Evolutionary conservation across 2,888 invertebrate species (phyloP), one percentile per base, ranked within the genome.

Genomic region (Globia sparganii): DNA sequence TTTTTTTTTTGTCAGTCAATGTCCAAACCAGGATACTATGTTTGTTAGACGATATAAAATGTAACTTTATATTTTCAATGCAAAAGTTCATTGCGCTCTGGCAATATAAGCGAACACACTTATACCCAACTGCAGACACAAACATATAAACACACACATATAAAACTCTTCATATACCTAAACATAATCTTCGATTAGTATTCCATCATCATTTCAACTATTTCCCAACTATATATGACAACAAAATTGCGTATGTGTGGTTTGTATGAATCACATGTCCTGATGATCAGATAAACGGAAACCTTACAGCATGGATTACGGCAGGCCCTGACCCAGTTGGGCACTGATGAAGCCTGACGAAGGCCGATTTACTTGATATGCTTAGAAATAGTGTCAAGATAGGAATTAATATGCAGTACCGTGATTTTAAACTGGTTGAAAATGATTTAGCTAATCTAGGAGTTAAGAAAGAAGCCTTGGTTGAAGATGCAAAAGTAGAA

Each of bases 251-350:
- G 61, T 74, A 78, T 77, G 71, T 76, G 69, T 72, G 71, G 72
- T 85, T 85, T 70, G 80, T 87, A 87, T 84, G 79, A 75, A 56
- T 70, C 71, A 78, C 86, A 76, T 84, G 88, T 78, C 46, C 82
- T 77, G 80, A 84, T 84, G 84, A 82, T 76, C 86, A 84, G 88
- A 88, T 88, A 88, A 86, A 77, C 46, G 72, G 87, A 82, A 86
- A 80, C 86, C 83, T 75, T 80, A 75, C 67, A 72, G 84, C 79
- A 80, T 83, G 81, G 87, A 80, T 87, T 86, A 83, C 86, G 72
- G 18, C 58, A 56, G 79, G 43, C 87, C 87, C 37, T 87, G 87
- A 85, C 87, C 81, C 69, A 75, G 65, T 79, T 87, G 72, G 72
- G 18, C 53, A 69, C 72, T 75, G 71, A 83, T 65, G 82, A 88